Base-by-base conservation (phyloP, 1,140 invertebrate genomes). In the Magallana gigas region DNA sequence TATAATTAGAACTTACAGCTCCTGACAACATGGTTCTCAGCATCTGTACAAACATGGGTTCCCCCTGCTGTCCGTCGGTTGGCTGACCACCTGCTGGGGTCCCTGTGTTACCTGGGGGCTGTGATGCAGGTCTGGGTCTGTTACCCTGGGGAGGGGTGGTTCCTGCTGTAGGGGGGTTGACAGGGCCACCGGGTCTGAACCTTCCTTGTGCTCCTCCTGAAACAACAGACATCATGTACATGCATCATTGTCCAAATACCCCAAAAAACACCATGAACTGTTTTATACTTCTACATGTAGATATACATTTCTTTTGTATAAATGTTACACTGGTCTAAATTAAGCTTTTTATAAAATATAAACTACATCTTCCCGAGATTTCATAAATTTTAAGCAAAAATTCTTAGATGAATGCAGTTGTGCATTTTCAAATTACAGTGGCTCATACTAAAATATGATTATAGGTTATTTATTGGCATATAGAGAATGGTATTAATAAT, bases 11-110 rank as follows among this genome's bases (percentile, higher is more conserved):
- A 91, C 89, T 89, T 90, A 91, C 91, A 80, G 88, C 82, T 83
- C 58, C 83, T 62, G 85, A 59, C 16, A 91, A 83, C n/a, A 91
- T 68, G 11, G 83, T 80, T 71, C 91, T 83, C 58, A 91, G 64
- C 88, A 88, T 84, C 57, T 91, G 89, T 16, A 89, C 87, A 90
- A 89, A 91, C 36, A 80, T 60, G 12, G 88, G 88, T 57, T 90
- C 88, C 12, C 88, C 87, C 16, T 48, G 16, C 29, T 57, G 82
- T 18, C 82, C 83, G 11, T 16, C 83, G 56, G 85, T 68, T 14
- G 59, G 76, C 14, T 8, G 16, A 16, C n/a, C 60, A 14, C 59
- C 60, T 57, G 83, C 23, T 80, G 56, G 60, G n/a, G 57, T 29
- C 14, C 81, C 62, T 9, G 82, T 58, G 14, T 48, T 36, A 14